Evolutionary conservation across 2,113 vertebrate genomes (phyloP).

Genomic region (Electrona antarctica): DNA sequence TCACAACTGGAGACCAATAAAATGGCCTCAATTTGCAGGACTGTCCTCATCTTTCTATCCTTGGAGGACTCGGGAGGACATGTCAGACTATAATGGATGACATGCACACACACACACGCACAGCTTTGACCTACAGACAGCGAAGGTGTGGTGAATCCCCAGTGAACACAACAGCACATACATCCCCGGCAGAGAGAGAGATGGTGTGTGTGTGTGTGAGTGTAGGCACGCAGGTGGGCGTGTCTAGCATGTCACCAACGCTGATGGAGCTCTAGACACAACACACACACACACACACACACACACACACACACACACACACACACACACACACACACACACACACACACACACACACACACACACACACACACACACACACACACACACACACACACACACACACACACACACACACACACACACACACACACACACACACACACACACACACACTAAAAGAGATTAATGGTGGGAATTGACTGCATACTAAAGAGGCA

Average conservation of each 20-base stretch:
- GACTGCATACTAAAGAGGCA: too few relatives aligned
- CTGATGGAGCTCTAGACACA: slow-evolving; percentile 38
- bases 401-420: not conserved
- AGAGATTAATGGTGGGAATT: too few relatives aligned
- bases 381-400: not conserved
- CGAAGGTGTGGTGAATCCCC: slow-evolving; percentile 9
- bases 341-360: slow-evolving; percentile 22
- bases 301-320: not conserved
- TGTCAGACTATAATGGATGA: too few relatives aligned
- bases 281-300: slow-evolving; percentile 22
- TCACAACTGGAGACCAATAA: too few relatives aligned
- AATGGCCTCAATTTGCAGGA: too few relatives aligned
- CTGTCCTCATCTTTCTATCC: too few relatives aligned
- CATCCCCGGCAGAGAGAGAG: too few relatives aligned
- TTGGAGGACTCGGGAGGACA: not conserved
- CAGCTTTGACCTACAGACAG: slow-evolving; percentile 21
- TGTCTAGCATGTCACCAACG: slow-evolving; percentile 52
- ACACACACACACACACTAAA: not conserved
- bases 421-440: not conserved
- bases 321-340: not conserved
- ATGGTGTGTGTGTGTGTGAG: not conserved
- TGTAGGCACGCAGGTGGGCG: slow-evolving; percentile 50
- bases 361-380: not conserved
- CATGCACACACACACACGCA: not conserved
- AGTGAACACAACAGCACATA: slow-evolving; percentile 39